phyloP scores from a whole-genome alignment of 2,888 invertebrate species.

The Griposia aprilina region DNA sequence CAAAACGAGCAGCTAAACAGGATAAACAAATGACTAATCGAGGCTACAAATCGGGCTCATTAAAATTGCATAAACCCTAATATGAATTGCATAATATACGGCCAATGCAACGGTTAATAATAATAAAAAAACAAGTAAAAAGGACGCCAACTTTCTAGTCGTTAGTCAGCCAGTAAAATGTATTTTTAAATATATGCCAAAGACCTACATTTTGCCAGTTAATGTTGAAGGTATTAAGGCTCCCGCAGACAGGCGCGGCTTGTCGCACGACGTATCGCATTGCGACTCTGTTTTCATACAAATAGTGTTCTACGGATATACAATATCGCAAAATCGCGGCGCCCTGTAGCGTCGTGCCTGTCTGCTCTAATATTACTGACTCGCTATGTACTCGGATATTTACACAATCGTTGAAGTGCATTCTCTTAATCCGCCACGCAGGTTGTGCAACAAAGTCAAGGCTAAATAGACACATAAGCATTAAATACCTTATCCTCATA shows the following conservation, averaged over 20 bases:
- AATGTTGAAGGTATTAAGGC: neutral
- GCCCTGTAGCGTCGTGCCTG: too few relatives aligned
- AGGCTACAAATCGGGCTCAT: constrained; percentile 38
- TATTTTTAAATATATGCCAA: constrained; percentile 43
- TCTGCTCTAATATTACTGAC: constrained; percentile 4
- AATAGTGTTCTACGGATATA: too few relatives aligned
- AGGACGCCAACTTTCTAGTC: constrained; percentile 58
- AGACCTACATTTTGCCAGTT: constrained; percentile 26
- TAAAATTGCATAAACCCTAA: constrained; percentile 58
- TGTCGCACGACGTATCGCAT: too few relatives aligned
- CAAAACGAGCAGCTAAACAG: constrained; percentile 33
- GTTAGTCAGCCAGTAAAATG: constrained; percentile 26
- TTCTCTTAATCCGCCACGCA: constrained; percentile 49
- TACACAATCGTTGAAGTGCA: constrained; percentile 55
- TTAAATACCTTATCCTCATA: constrained; percentile 14
- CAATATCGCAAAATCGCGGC: too few relatives aligned
- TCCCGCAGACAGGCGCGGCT: too few relatives aligned
- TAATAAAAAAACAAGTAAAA: constrained; percentile 19
- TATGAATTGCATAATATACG: constrained; percentile 48
- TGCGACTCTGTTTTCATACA: too few relatives aligned
- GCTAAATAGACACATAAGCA: constrained; percentile 25
- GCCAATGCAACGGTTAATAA: constrained; percentile 20
- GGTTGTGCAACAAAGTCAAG: constrained; percentile 64
- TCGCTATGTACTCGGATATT: constrained; percentile 25
- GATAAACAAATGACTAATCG: constrained; percentile 43